These are phyloP conservation scores for Halcyon malimbica DNA, from an alignment of 2,113 vertebrate species.

Conservation along the genomic window DNA sequence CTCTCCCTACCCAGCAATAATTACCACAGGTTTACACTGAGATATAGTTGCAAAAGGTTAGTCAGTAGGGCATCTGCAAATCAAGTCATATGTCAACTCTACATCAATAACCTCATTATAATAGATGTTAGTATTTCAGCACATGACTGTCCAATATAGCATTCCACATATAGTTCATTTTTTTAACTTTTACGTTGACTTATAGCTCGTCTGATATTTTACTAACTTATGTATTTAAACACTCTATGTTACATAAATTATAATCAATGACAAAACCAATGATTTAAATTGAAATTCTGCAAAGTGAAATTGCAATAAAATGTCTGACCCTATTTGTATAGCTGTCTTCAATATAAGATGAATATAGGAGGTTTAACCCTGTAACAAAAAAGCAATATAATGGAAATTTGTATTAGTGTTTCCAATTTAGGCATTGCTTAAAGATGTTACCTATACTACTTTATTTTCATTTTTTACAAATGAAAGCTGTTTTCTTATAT, in stretches of 20 bases:
- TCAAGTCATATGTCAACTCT: conserved; percentile 72
- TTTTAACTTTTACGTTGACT: conserved; percentile 64
- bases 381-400: conserved; percentile 31
- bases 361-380: conserved; percentile 25
- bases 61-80: conserved; percentile 72
- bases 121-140: conserved; percentile 72
- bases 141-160: conserved; percentile 61
- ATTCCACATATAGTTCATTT: conserved; percentile 55
- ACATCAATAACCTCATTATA: conserved; percentile 77
- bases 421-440: neutral
- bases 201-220: conserved; percentile 64
- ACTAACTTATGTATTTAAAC: conserved; percentile 66
- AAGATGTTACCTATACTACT: neutral
- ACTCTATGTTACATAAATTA: conserved; percentile 72
- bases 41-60: conserved; percentile 73
- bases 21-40: conserved; percentile 71
- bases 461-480: neutral
- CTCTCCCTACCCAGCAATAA: conserved; percentile 66
- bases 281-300: conserved; percentile 70
- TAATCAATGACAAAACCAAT: conserved; percentile 62
- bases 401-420: neutral
- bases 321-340: conserved; percentile 57
- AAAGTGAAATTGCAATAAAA: conserved; percentile 69
- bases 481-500: neutral
- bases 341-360: conserved; percentile 55